Base-by-base conservation (phyloP, 2,797 vertebrate species). In the Melanotaenia nigrans region DNA sequence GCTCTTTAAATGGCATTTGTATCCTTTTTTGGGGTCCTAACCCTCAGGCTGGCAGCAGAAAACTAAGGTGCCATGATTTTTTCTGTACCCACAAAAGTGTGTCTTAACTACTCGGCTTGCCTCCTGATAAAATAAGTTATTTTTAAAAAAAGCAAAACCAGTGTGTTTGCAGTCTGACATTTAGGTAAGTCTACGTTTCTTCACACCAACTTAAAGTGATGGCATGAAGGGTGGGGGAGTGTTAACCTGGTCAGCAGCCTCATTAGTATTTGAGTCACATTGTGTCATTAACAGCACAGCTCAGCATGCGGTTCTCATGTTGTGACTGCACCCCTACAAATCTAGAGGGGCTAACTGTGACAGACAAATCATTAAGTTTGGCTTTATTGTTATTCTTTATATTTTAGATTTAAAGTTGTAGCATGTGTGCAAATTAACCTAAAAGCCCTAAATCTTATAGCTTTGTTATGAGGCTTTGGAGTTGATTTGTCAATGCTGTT, bases 191-290 rank as follows among this genome's bases (percentile, higher is more conserved):
- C 73, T 59, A 53, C 22, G 55, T 77, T 40, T 36, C 55, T 64
- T 65, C 45, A 45, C 32, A 24, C 38, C 74, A 65, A 84, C 71
- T 86, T 74, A 78, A 61, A 71, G 79, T 70, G 83, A 75, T 30
- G 40, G 36, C 3, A 2, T 53, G 24, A 61, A 57, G 42, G 55
- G 63, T 36, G 78, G 32, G 20, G 40, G 33, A 12, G 49, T 33
- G 73, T 55, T 61, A 8, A 38, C 47, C 0, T 32, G 30, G 55
- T 64, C 20, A 12, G 36, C n/a, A 18, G 68, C 5, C 74, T 84
- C 87, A 85, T 94, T 95, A 95, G 93, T 93, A 93, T 95, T 94
- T 94, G 89, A 94, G 95, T 95, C 93, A 94, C 79, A 87, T 83
- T 73, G 77, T 73, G 87, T 93, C 89, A 93, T 87, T 84, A 91